These are phyloP conservation scores for Acanthopagrus latus DNA, from an alignment of 2,797 vertebrate species.

Conservation along the genomic window DNA sequence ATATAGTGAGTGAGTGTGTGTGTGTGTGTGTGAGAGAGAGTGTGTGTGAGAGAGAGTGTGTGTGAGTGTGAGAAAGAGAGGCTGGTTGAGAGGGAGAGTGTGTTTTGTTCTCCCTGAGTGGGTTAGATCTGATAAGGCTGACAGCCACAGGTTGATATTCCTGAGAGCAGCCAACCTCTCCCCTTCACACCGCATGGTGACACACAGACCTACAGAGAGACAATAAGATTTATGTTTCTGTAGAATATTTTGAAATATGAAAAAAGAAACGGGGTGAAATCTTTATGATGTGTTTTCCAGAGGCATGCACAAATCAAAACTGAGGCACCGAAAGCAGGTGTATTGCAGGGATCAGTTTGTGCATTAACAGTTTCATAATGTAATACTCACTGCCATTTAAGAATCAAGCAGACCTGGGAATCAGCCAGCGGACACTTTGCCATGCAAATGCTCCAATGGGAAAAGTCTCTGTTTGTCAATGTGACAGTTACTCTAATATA, in stretches of 20 bases:
- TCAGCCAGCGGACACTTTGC: slow-evolving; percentile 69
- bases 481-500: slow-evolving; percentile 73
- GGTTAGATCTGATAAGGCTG: slow-evolving; percentile 82
- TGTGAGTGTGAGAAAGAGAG: slow-evolving; percentile 49
- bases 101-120: slow-evolving; percentile 78
- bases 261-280: slow-evolving; percentile 3
- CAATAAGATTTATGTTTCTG: slow-evolving; percentile 61
- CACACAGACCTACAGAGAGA: slow-evolving; percentile 58
- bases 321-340: slow-evolving; percentile 16
- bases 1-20: slow-evolving; percentile 8
- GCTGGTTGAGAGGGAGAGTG: slow-evolving; percentile 50
- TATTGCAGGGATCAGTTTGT: slow-evolving; percentile 33
- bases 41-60: slow-evolving; percentile 27
- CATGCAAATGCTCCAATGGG: slow-evolving; percentile 77
- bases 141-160: slow-evolving; percentile 81
- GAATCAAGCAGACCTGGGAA: slow-evolving; percentile 69
- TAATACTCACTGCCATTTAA: slow-evolving; percentile 38
- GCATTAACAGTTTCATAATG: slow-evolving; percentile 31
- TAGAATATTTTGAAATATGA: slow-evolving; percentile 44
- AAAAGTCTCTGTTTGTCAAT: slow-evolving; percentile 61
- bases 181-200: slow-evolving; percentile 73
- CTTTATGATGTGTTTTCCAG: slow-evolving; percentile 33
- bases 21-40: slow-evolving; percentile 30
- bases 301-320: slow-evolving; percentile 15
- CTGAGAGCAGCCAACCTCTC: slow-evolving; percentile 78